Evolutionary conservation across 1,140 invertebrate genomes (phyloP).

Genomic region (Anoplolepis gracilipes): DNA sequence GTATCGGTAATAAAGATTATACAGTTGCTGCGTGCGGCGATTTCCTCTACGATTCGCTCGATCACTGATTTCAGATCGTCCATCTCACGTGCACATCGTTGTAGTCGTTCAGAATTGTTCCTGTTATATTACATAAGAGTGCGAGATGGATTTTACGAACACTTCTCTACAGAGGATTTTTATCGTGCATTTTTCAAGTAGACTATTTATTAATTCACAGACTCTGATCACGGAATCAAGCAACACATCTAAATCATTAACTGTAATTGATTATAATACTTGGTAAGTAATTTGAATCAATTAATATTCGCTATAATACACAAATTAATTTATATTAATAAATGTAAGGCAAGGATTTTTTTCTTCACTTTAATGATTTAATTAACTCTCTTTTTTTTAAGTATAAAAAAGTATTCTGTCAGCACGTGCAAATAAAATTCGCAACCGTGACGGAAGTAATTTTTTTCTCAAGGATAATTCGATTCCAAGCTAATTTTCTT

Average conservation of each 20-base stretch:
- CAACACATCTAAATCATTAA: background rate
- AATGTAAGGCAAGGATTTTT: too few relatives aligned
- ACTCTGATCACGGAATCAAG: background rate
- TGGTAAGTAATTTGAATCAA: background rate
- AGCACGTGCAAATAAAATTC: too few relatives aligned
- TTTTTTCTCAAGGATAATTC: too few relatives aligned
- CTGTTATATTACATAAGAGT: slow-evolving; percentile 16
- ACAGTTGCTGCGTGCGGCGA: slow-evolving; percentile 74
- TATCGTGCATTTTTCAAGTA: too few relatives aligned
- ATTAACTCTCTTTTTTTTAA: too few relatives aligned
- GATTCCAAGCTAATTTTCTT: too few relatives aligned
- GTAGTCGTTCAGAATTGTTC: background rate
- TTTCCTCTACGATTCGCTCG: slow-evolving; percentile 74
- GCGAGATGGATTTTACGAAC: too few relatives aligned
- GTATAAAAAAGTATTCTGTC: too few relatives aligned
- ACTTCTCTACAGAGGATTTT: background rate
- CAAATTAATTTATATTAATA: too few relatives aligned
- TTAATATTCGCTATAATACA: background rate
- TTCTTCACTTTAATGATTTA: too few relatives aligned
- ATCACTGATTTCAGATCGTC: slow-evolving; percentile 74
- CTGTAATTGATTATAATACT: background rate
- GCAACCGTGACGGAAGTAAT: too few relatives aligned
- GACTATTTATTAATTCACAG: background rate
- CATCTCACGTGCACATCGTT: slow-evolving; percentile 85
- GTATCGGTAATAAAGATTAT: slow-evolving; percentile 79